Conservation (phyloP, 2,888 invertebrate genomes). For the Mesopsocus fuscifrons region DNA sequence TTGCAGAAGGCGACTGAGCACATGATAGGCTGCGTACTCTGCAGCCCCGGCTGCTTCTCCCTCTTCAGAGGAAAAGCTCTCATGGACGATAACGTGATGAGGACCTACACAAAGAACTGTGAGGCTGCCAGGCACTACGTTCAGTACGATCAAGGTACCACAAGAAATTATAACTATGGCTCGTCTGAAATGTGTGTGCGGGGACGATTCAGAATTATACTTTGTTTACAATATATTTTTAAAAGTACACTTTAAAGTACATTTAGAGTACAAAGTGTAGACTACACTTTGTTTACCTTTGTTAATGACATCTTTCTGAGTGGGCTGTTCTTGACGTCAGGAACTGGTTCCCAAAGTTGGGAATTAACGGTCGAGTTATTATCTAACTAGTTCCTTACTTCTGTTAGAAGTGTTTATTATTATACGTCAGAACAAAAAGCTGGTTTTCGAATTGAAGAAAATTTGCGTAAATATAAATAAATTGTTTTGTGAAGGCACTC, state of each 20-base stretch:
- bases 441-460: too few species aligned
- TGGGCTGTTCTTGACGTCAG: too few species aligned
- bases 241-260: background rate
- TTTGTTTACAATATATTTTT: background rate
- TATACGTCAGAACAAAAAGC: too few species aligned
- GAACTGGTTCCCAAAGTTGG: too few species aligned
- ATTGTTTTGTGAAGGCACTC: too few species aligned
- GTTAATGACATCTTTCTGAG: too few species aligned
- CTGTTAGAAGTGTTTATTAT: too few species aligned
- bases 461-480: too few species aligned
- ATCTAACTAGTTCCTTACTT: too few species aligned
- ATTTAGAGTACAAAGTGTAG: too few species aligned
- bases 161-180: slow-evolving; percentile 12
- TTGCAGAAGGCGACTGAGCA: slow-evolving; percentile 83
- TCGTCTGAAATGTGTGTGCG: background rate
- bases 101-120: slow-evolving; percentile 62
- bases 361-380: too few species aligned
- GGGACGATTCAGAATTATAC: background rate
- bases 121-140: slow-evolving; percentile 68
- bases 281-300: too few species aligned
- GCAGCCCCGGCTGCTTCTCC: slow-evolving; percentile 84
- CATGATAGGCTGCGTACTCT: slow-evolving; percentile 74
- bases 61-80: slow-evolving; percentile 72
- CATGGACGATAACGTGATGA: slow-evolving; percentile 82
- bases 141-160: slow-evolving; percentile 70